phyloP scores from a whole-genome alignment of 2,888 invertebrate genomes.

The Eupithecia exiguata region DNA sequence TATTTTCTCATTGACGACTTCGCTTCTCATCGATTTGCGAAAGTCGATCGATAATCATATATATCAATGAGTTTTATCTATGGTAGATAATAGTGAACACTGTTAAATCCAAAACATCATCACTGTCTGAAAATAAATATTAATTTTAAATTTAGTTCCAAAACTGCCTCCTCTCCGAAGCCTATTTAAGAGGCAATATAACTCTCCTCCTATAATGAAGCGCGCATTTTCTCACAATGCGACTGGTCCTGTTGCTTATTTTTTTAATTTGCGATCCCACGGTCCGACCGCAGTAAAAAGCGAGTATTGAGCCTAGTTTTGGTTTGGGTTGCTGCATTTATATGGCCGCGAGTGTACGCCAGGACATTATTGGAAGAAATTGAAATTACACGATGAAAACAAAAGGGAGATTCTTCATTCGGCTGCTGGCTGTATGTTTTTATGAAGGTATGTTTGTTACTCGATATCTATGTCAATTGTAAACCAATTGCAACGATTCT shows the following conservation, averaged over 20 bases:
- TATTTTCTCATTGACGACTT: slow-evolving; percentile 36
- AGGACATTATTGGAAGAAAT: slow-evolving; percentile 26
- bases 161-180: neutral
- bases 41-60: slow-evolving; percentile 40
- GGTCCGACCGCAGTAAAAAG: slow-evolving; percentile 60
- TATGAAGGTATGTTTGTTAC: neutral
- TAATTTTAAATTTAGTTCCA: neutral
- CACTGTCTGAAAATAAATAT: neutral
- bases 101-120: neutral
- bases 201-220: slow-evolving; percentile 22
- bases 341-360: slow-evolving; percentile 50
- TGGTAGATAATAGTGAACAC: neutral
- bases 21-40: slow-evolving; percentile 41
- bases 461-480: neutral
- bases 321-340: slow-evolving; percentile 52
- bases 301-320: slow-evolving; percentile 54
- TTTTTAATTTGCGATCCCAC: slow-evolving; percentile 56
- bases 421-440: neutral
- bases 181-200: slow-evolving; percentile 20
- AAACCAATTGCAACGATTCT: neutral
- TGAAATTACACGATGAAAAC: neutral
- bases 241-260: slow-evolving; percentile 43
- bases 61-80: slow-evolving; percentile 24
- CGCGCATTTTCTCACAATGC: slow-evolving; percentile 31
- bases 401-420: neutral